Percentiles rank a stretch among this genome's conserved stretches.
Conservation (phyloP, 2,888 invertebrate genomes). For the Papilio demoleus region DNA sequence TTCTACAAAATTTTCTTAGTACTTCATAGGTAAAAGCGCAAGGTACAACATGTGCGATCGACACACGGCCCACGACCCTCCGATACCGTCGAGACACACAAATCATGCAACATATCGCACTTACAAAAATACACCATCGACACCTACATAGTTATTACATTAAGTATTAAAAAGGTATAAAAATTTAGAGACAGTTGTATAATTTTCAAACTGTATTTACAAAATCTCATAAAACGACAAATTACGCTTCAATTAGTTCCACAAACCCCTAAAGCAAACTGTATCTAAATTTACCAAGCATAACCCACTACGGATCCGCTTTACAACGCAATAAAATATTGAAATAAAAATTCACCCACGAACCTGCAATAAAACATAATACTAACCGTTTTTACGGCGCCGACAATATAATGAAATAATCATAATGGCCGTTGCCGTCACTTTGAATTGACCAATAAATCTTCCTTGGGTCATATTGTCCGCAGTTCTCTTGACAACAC, state of each 20-base stretch:
- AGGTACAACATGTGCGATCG: constrained; percentile 65
- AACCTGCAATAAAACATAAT: constrained; percentile 80
- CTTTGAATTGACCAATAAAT: constrained; percentile 81
- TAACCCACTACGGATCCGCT: constrained; percentile 62
- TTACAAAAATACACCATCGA: constrained; percentile 26
- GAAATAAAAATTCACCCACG: constrained; percentile 76
- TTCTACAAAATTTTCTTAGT: constrained; percentile 25
- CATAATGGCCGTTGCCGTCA: constrained; percentile 80
- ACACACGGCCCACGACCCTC: constrained; percentile 66
- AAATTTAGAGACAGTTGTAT: not conserved
- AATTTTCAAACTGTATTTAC: not conserved
- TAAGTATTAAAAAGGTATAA: constrained; percentile 29
- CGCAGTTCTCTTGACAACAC: constrained; percentile 81
- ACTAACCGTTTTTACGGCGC: constrained; percentile 82
- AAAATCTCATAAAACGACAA: constrained; percentile 26
- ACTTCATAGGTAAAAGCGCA: constrained; percentile 46
- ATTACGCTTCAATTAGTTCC: constrained; percentile 43
- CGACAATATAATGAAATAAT: constrained; percentile 83
- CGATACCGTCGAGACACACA: constrained; percentile 67
- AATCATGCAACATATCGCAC: constrained; percentile 71
- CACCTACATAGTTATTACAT: too few relatives aligned
- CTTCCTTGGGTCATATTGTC: constrained; percentile 83
- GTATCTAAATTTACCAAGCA: constrained; percentile 59
- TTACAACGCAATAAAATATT: constrained; percentile 81
- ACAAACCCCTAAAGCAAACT: constrained; percentile 48